Percentiles rank a stretch among this genome's conserved stretches.
phyloP scores from a whole-genome alignment of 35 echinoderm and acorn worm species.

The Patiria miniata region DNA sequence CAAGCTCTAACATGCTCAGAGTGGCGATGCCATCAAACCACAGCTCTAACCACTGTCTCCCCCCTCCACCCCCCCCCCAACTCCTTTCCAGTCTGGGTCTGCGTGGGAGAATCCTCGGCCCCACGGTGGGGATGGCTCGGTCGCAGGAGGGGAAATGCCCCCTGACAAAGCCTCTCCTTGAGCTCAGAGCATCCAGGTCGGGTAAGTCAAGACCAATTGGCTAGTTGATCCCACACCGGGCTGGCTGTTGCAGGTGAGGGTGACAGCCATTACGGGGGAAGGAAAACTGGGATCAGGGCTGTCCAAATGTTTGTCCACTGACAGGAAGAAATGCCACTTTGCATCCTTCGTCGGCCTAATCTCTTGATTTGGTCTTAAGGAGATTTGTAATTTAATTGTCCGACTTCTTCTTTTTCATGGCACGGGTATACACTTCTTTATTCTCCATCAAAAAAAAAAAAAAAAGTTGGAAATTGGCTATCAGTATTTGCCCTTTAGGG shows the following conservation, averaged over 20 bases:
- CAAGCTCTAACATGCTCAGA: no score
- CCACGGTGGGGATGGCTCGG: background rate
- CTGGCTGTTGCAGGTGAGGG: constrained; percentile 17
- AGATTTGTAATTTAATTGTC: constrained; percentile 21
- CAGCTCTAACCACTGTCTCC: no score
- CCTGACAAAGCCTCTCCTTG: background rate
- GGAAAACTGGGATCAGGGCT: background rate
- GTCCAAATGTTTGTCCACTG: constrained; percentile 3
- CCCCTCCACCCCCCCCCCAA: background rate
- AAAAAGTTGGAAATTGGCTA: constrained; percentile 3
- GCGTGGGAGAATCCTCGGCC: background rate
- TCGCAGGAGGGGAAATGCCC: background rate
- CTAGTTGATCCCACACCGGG: constrained; percentile 8
- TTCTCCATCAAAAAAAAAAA: background rate
- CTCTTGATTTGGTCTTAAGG: constrained; percentile 24
- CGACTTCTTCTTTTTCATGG: background rate
- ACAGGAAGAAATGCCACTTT: constrained; percentile 16
- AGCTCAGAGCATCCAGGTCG: background rate
- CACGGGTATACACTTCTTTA: no score
- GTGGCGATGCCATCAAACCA: no score
- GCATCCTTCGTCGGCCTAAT: background rate
- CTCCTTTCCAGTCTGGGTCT: background rate
- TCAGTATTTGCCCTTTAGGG: constrained; percentile 24
- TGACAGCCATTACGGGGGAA: background rate
- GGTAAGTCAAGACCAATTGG: background rate